phyloP scores from a whole-genome alignment of 2,888 invertebrate genomes.

The Micropterix aruncella region DNA sequence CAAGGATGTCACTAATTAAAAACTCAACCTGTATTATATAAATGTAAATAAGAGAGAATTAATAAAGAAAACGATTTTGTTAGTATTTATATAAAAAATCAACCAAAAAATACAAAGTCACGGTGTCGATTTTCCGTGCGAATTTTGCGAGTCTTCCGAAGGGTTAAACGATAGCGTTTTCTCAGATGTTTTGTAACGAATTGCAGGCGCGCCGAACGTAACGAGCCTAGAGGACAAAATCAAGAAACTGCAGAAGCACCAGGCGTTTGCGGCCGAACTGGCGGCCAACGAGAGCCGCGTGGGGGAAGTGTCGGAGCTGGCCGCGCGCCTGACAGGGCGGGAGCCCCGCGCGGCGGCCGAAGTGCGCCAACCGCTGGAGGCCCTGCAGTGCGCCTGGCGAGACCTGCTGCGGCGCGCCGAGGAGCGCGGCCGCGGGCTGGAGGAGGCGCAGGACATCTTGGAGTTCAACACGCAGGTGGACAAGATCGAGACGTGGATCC shows the following conservation, averaged over 20 bases:
- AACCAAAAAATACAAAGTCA: no score
- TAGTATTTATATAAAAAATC: no score
- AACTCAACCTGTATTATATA: no score
- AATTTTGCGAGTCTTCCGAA: no score
- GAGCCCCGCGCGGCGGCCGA: slow-evolving; percentile 55
- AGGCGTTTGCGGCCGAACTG: slow-evolving; percentile 88
- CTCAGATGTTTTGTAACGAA: neutral
- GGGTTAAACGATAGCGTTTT: no score
- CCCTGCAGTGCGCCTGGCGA: slow-evolving; percentile 62
- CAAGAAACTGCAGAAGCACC: slow-evolving; percentile 86
- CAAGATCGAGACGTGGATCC: slow-evolving; percentile 93
- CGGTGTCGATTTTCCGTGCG: no score
- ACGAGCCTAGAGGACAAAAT: slow-evolving; percentile 89
- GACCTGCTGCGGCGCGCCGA: slow-evolving; percentile 55
- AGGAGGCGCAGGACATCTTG: slow-evolving; percentile 94
- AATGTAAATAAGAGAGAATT: no score
- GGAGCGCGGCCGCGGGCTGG: slow-evolving; percentile 64
- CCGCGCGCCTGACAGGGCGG: slow-evolving; percentile 61
- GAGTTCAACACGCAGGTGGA: slow-evolving; percentile 95
- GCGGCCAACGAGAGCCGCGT: slow-evolving; percentile 78
- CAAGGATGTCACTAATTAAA: no score
- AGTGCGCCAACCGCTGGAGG: slow-evolving; percentile 53
- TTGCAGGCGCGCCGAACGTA: slow-evolving; percentile 43
- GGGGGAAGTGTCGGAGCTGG: slow-evolving; percentile 59
- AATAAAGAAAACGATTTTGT: no score